These are phyloP conservation scores for Liasis olivaceus DNA, from an alignment of 2,797 vertebrate species.

Conservation along the genomic window DNA sequence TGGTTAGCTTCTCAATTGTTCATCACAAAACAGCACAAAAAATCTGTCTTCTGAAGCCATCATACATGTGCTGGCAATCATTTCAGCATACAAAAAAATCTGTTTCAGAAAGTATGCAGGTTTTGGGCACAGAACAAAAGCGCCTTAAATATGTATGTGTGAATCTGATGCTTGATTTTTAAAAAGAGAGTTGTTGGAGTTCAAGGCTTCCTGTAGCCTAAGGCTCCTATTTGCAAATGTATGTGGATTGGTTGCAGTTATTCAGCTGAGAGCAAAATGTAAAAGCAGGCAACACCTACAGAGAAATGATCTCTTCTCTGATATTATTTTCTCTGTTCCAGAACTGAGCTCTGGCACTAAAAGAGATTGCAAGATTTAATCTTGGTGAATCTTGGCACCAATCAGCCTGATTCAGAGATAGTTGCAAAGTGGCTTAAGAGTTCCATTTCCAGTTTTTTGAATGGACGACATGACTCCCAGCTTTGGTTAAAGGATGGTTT, in stretches of 20 bases:
- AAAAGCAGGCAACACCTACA: neutral
- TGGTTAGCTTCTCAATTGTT: conserved; percentile 36
- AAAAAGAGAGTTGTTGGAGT: neutral
- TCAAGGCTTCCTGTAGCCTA: neutral
- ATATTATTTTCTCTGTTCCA: neutral
- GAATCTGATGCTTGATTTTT: neutral
- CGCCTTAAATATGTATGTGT: neutral
- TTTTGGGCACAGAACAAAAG: conserved; percentile 28
- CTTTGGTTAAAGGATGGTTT: neutral
- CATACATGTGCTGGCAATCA: conserved; percentile 33
- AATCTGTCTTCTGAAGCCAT: conserved; percentile 42
- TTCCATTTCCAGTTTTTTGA: neutral
- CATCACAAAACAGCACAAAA: conserved; percentile 43
- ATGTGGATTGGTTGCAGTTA: neutral
- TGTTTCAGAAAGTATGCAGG: conserved; percentile 29
- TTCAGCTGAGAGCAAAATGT: neutral
- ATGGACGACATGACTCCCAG: neutral
- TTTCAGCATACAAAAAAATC: conserved; percentile 15
- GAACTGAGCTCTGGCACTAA: neutral
- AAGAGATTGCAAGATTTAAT: neutral
- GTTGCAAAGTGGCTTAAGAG: neutral
- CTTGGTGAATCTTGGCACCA: neutral
- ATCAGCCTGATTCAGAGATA: neutral
- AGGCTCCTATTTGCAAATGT: neutral
- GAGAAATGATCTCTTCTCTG: neutral